These are phyloP conservation scores for Lumbricus terrestris DNA, from an alignment of 2,888 invertebrate species.

Conservation along the genomic window DNA sequence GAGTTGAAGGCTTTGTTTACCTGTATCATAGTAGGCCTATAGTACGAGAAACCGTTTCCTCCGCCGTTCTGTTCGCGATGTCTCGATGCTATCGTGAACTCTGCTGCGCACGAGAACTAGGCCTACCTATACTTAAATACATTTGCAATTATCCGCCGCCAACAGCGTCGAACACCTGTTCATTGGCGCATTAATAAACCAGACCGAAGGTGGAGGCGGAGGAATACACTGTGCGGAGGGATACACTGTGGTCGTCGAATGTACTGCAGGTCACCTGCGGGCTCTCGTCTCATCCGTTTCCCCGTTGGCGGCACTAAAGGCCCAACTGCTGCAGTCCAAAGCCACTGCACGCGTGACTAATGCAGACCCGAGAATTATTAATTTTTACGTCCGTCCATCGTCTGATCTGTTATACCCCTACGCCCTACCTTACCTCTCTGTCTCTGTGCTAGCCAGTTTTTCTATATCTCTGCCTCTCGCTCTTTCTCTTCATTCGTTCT, in stretches of 20 bases:
- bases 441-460: no score
- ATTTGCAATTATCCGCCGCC: conserved; percentile 3
- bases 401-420: not conserved
- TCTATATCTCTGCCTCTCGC: no score
- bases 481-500: no score
- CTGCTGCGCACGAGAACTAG: not conserved
- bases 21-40: not conserved
- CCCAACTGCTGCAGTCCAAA: not conserved
- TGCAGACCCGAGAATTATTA: not conserved
- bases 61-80: not conserved
- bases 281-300: not conserved
- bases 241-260: not conserved
- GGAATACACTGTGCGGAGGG: not conserved
- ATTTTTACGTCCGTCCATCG: not conserved
- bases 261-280: not conserved
- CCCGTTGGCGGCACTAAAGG: not conserved
- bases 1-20: not conserved
- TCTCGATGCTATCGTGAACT: not conserved
- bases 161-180: not conserved
- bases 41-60: not conserved
- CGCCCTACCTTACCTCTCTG: no score
- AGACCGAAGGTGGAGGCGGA: no score
- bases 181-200: not conserved
- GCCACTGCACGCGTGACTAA: not conserved
- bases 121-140: not conserved